A percentile compares a stretch with the other conserved stretches of the same genome.
phyloP scores from a whole-genome alignment of 1,140 invertebrate species.

The Yoshiicerus persimilis region DNA sequence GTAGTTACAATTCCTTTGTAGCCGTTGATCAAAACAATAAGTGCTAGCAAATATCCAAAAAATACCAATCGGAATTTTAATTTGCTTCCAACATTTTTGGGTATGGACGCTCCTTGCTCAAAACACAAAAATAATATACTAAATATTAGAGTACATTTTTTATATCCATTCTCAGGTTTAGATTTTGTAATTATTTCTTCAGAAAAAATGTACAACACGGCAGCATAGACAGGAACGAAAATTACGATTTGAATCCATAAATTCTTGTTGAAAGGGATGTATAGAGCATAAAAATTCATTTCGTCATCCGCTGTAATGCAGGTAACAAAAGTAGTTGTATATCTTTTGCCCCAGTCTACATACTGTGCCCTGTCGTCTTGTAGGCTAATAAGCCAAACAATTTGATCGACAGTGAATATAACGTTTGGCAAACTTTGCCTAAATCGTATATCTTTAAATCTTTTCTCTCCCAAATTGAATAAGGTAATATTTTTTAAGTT shows the following conservation, averaged over 20 bases:
- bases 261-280: neutral
- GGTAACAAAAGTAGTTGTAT: neutral
- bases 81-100: neutral
- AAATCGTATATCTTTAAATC: neutral
- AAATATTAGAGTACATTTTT: neutral
- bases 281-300: neutral
- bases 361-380: neutral
- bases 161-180: neutral
- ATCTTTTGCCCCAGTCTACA: no score
- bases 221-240: neutral
- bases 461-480: neutral
- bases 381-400: neutral
- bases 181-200: neutral
- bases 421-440: neutral
- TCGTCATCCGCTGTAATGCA: neutral
- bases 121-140: neutral
- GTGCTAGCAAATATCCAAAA: neutral
- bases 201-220: neutral
- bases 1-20: neutral
- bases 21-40: neutral
- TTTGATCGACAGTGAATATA: neutral
- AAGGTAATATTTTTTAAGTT: neutral
- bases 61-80: neutral
- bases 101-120: neutral
- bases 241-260: neutral